Conservation (phyloP, 2,888 invertebrate species). For the Platycheirus rosarum region DNA sequence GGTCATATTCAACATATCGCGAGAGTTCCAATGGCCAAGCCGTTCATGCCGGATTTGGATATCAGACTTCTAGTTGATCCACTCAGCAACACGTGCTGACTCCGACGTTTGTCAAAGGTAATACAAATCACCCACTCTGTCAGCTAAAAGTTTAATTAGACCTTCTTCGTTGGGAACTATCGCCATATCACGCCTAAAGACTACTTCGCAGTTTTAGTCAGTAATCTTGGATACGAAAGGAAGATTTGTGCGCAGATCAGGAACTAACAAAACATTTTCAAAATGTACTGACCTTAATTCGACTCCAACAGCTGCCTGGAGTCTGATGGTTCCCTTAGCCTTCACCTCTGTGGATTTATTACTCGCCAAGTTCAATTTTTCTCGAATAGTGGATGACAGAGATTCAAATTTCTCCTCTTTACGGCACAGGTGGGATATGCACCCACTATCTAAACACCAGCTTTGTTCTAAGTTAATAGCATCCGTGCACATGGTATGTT, state of each 20-base stretch:
- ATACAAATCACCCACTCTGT: too few relatives aligned
- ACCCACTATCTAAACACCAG: slow-evolving; percentile 4
- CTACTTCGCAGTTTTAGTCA: too few relatives aligned
- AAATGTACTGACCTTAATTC: slow-evolving; percentile 33
- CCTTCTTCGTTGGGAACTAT: too few relatives aligned
- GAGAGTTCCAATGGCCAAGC: too few relatives aligned
- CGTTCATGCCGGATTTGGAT: too few relatives aligned
- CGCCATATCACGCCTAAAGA: too few relatives aligned
- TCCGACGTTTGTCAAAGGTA: too few relatives aligned
- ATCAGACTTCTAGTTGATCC: too few relatives aligned
- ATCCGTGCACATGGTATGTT: neutral
- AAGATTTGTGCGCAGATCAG: slow-evolving; percentile 15
- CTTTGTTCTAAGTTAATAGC: neutral
- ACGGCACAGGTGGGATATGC: slow-evolving; percentile 9
- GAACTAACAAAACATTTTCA: slow-evolving; percentile 9
- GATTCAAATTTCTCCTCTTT: neutral
- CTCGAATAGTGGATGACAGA: neutral
- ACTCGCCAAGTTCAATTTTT: neutral
- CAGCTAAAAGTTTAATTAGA: too few relatives aligned
- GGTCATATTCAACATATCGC: too few relatives aligned
- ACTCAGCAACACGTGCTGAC: too few relatives aligned
- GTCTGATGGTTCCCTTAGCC: neutral
- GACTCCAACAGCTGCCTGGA: neutral
- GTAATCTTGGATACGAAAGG: slow-evolving; percentile 16
- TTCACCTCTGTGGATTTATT: neutral